phyloP scores from a whole-genome alignment of 1,140 invertebrate genomes.

The Penaeus indicus region DNA sequence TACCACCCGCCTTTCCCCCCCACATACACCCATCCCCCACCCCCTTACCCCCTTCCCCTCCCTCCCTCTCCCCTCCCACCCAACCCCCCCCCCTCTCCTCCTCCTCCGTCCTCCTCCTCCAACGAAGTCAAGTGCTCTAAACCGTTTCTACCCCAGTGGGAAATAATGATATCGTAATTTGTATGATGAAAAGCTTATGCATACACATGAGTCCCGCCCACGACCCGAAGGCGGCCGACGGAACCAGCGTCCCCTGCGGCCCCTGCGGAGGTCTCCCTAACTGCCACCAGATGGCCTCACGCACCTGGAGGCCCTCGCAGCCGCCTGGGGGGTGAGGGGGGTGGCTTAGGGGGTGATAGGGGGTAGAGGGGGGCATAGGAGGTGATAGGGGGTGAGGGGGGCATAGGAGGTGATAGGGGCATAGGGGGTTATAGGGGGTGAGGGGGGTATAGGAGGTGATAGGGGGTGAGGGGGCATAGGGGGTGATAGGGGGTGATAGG shows the following conservation, averaged over 20 bases:
- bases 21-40: not conserved
- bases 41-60: not conserved
- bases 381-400: no score
- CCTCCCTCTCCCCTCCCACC: not conserved
- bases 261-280: no score
- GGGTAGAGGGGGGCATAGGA: not conserved
- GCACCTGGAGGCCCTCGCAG: constrained; percentile 48
- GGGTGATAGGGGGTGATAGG: not conserved
- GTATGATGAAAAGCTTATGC: constrained; percentile 61
- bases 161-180: constrained; percentile 64
- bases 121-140: constrained; percentile 23
- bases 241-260: no score
- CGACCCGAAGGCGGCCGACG: no score
- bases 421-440: not conserved
- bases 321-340: not conserved
- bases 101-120: not conserved
- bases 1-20: not conserved
- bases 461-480: not conserved
- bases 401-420: not conserved
- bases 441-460: not conserved
- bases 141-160: constrained; percentile 37
- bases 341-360: not conserved
- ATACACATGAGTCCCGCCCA: constrained; percentile 50
- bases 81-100: not conserved
- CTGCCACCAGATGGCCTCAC: not conserved